Evolutionary conservation across 2,888 invertebrate genomes (phyloP).

Genomic region (Agonum fuliginosum): DNA sequence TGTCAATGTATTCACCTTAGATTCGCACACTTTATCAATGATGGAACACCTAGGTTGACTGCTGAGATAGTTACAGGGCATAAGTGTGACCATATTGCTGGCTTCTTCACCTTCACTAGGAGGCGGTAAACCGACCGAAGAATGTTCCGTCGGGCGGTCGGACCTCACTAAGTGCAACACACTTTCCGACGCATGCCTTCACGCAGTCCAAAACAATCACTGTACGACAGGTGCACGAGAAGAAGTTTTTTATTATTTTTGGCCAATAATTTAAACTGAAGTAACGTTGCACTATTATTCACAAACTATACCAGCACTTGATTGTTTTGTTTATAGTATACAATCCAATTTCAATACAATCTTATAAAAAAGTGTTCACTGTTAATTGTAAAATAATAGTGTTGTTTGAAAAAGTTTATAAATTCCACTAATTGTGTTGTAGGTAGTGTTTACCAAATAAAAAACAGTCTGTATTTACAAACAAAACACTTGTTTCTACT

Average conservation of each 20-base stretch:
- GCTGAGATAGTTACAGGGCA: constrained; percentile 80
- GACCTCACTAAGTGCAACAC: constrained; percentile 3
- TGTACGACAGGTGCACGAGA: background rate
- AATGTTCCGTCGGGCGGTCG: constrained; percentile 21
- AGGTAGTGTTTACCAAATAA: too few species aligned
- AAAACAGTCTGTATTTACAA: background rate
- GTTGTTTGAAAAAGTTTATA: too few species aligned
- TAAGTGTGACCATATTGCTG: constrained; percentile 78
- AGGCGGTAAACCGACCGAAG: background rate
- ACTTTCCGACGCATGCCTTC: constrained; percentile 25
- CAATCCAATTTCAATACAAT: too few species aligned
- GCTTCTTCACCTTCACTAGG: background rate
- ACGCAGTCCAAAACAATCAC: background rate
- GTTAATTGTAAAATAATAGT: too few species aligned
- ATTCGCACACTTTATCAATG: constrained; percentile 73
- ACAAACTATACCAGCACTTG: too few species aligned
- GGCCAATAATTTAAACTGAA: too few species aligned
- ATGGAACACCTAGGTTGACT: constrained; percentile 74
- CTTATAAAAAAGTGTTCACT: too few species aligned
- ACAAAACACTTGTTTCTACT: constrained; percentile 6
- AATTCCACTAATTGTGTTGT: too few species aligned
- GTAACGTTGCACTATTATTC: too few species aligned
- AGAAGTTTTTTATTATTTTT: too few species aligned
- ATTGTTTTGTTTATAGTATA: too few species aligned
- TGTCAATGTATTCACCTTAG: constrained; percentile 69